Evolutionary conservation across 2,888 invertebrate genomes (phyloP).

Genomic region (Chaitophorus viminalis): DNA sequence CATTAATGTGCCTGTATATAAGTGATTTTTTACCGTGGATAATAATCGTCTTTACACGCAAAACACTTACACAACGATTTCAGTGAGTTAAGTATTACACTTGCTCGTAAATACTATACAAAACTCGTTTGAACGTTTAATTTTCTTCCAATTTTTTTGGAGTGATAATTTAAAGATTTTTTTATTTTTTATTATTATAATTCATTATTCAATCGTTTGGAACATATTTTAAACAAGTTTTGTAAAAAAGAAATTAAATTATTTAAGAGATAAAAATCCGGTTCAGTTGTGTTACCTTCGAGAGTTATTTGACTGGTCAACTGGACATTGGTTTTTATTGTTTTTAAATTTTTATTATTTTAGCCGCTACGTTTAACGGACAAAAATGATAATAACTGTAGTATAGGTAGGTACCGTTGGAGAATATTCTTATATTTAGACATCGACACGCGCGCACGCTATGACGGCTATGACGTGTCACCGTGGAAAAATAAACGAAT

Average conservation of each 20-base stretch:
- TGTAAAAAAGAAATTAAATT: conserved; percentile 36
- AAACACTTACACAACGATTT: background rate
- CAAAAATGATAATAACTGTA: background rate
- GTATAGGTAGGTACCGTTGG: background rate
- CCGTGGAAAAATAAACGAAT: background rate
- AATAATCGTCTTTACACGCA: background rate
- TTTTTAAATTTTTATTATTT: background rate
- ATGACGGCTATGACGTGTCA: background rate
- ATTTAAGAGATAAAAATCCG: conserved; percentile 24
- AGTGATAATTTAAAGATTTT: background rate
- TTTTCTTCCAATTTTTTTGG: background rate
- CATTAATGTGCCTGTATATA: background rate
- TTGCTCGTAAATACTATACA: background rate
- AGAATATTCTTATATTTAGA: background rate
- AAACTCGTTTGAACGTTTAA: conserved; percentile 15
- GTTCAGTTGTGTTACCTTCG: background rate
- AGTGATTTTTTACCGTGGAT: background rate
- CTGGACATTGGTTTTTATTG: background rate
- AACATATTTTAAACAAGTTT: conserved; percentile 24
- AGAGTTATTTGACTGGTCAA: background rate
- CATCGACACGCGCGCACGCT: background rate
- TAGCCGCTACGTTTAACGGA: background rate
- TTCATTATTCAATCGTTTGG: conserved; percentile 32
- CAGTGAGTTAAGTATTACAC: background rate
- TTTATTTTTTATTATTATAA: background rate